These are phyloP conservation scores for Elmis aenea DNA, from an alignment of 2,888 invertebrate genomes.

Conservation along the genomic window DNA sequence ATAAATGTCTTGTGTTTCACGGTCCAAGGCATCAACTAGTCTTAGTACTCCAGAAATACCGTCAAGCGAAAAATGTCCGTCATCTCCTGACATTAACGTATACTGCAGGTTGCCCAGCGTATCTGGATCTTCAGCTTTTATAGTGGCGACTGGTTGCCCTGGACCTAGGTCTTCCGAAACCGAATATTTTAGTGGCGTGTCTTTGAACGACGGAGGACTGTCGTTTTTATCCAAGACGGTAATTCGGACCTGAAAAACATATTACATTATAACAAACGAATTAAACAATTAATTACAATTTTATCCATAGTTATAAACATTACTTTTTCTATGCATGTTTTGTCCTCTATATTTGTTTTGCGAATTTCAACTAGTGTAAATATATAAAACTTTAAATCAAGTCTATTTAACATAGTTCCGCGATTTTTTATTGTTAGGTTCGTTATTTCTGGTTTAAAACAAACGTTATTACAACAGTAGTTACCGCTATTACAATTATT, in stretches of 20 bases:
- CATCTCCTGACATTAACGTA: conserved; percentile 62
- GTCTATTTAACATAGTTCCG: too few species aligned
- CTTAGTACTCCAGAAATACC: conserved; percentile 65
- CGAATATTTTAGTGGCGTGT: conserved; percentile 65
- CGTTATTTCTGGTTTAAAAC: too few species aligned
- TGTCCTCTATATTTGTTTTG: too few species aligned
- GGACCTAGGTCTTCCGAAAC: conserved; percentile 83
- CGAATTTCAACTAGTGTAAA: too few species aligned
- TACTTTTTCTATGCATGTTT: too few species aligned
- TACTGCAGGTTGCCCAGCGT: conserved; percentile 74
- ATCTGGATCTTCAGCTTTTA: conserved; percentile 81
- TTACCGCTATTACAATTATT: too few species aligned
- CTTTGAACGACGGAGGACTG: conserved; percentile 85
- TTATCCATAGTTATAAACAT: too few species aligned
- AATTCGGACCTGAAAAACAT: conserved; percentile 66
- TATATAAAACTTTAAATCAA: too few species aligned
- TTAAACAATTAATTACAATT: too few species aligned
- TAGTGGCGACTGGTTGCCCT: conserved; percentile 71
- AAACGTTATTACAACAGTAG: too few species aligned
- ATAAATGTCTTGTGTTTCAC: conserved; percentile 76
- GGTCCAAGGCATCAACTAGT: conserved; percentile 74
- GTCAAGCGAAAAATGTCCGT: conserved; percentile 69
- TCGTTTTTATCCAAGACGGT: conserved; percentile 88
- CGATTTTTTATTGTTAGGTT: too few species aligned
- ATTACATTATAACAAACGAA: too few species aligned